Evolutionary conservation across 2,797 vertebrate genomes (phyloP), one percentile per base, ranked within the genome.

Genomic region (Urophycis tenuis): DNA sequence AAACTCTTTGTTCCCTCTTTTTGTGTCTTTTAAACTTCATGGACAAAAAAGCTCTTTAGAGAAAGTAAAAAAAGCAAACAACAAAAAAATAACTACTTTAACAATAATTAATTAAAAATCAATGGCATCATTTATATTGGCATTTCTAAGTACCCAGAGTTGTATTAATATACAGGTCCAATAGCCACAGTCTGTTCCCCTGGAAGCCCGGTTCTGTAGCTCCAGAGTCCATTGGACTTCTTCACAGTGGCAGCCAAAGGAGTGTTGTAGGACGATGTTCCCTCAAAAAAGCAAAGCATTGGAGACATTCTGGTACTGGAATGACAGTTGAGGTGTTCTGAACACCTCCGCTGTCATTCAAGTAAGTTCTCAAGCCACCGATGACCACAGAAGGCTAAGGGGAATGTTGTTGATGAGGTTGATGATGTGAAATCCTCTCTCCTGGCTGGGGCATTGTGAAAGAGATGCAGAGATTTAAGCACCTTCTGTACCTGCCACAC

Each of bases 281-380:
- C n/a, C n/a, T n/a, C n/a, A n/a, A n/a, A n/a, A n/a, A n/a, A n/a
- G n/a, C n/a, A n/a, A n/a, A n/a, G n/a, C n/a, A n/a, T n/a, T n/a
- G n/a, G n/a, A n/a, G n/a, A n/a, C n/a, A n/a, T n/a, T n/a, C n/a
- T n/a, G n/a, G n/a, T n/a, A n/a, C n/a, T n/a, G n/a, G 22, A 64
- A n/a, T 64, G 53, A 64, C 10, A 64, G 53, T n/a, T 64, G 53
- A 29, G 53, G 53, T 60, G 25, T 60, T n/a, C 53, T n/a, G 17
- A 60, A n/a, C n/a, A n/a, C n/a, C n/a, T n/a, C n/a, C n/a, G n/a
- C n/a, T n/a, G n/a, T n/a, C n/a, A n/a, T n/a, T n/a, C n/a, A n/a
- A n/a, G 78, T 3, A 82, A 9, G 35, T 80, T 82, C 41, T 82
- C 36, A n/a, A 80, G 35, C 35, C 35, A 36, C 12, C 70, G n/a